Base-by-base conservation (phyloP, 2,797 vertebrate species). In the Sparidentex hasta region DNA sequence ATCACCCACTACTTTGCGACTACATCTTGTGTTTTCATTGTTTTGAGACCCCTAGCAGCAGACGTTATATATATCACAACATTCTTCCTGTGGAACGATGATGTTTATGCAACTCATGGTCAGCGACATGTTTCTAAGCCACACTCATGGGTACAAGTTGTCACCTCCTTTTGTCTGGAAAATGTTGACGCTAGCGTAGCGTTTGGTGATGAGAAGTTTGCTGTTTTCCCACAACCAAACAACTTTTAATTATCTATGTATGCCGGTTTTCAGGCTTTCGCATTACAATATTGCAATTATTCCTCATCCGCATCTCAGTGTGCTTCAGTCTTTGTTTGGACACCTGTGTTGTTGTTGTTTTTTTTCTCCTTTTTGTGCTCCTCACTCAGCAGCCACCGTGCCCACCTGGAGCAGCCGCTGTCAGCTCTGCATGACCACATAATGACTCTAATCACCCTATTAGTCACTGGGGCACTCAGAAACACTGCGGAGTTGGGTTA, bases 381-480 rank as follows among this genome's bases (percentile, higher is more conserved):
- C 44, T 62, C 59, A n/a, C 57, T 71, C 55, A 66, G 70, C 52
- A 51, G 55, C 48, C 27, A 3, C 51, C 6, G 8, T 46, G 47
- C 14, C 72, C 70, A 71, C 79, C 67, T 84, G 79, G 27, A 58
- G 59, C 66, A 78, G 62, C 82, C 58, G 71, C 77, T 50, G 63
- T 58, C 74, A 57, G 74, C 50, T 18, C 62, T 43, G 59, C 57
- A 51, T 47, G 76, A 74, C 59, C 65, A 44, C 52, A 29, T 79
- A 76, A 80, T 85, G 67, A 78, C 71, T 81, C 48, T 83, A 74
- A 90, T 87, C 65, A 51, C 33, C 43, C 29, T 64, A 54, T 83
- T 83, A 84, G 70, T 81, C 56, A 68, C 29, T 17, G 14, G n/a
- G 46, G 20, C 85, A 66, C 74, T 72, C 8, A 25, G 64, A 72